phyloP scores from a whole-genome alignment of 2,797 vertebrate species.

The Loriculus beryllinus region DNA sequence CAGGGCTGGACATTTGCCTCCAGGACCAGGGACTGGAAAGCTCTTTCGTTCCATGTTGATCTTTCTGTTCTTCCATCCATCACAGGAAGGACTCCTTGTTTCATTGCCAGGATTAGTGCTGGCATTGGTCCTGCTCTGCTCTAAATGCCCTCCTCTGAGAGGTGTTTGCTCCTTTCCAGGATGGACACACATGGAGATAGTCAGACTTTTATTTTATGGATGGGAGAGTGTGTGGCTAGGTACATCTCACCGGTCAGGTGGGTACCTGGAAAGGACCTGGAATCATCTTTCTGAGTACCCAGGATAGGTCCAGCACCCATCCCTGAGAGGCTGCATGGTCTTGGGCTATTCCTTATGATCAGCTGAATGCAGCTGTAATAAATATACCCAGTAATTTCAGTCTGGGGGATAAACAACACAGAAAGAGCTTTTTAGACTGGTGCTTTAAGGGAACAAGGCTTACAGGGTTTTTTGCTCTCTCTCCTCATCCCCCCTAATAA shows the following conservation, averaged over 20 bases:
- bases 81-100: not conserved
- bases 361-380: not conserved
- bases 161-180: accelerated
- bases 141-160: not conserved
- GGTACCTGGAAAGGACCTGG: not conserved
- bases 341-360: not conserved
- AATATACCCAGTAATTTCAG: not conserved
- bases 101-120: not conserved
- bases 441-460: not conserved
- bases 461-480: accelerated
- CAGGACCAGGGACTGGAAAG: not conserved
- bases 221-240: not conserved
- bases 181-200: not conserved
- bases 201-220: not conserved
- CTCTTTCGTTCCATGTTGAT: not conserved
- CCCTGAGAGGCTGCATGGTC: no score
- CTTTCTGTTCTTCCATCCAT: not conserved
- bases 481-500: not conserved
- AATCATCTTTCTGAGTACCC: not conserved
- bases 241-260: accelerated
- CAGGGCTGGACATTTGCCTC: not conserved
- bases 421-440: not conserved
- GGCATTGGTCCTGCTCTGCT: not conserved
- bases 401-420: not conserved
- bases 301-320: not conserved